Percentiles rank a stretch among this genome's conserved stretches.
phyloP scores from a whole-genome alignment of 2,797 vertebrate species.

The Sebastes baramenuke region DNA sequence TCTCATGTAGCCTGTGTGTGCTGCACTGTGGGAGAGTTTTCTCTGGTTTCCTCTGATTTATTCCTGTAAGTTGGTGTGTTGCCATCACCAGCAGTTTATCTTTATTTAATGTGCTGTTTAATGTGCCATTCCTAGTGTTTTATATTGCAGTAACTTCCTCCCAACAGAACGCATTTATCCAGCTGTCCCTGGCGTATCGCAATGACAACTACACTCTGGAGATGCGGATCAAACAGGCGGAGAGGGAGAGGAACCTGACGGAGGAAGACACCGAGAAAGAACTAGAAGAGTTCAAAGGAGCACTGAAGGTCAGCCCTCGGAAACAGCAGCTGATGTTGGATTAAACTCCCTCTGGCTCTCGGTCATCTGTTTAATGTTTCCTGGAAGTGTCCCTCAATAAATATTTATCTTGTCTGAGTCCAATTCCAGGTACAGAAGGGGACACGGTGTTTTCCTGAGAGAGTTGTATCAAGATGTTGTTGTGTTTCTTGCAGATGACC shows the following conservation, averaged over 20 bases:
- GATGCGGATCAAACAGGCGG: conserved; percentile 92
- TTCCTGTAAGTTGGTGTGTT: not conserved
- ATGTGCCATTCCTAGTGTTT: conserved; percentile 21
- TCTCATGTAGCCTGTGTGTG: not conserved
- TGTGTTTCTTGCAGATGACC: conserved; percentile 83
- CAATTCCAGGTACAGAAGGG: not conserved
- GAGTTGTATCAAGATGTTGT: not conserved
- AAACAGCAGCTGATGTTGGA: conserved; percentile 30
- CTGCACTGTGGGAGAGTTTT: conserved; percentile 17
- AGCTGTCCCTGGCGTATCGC: conserved; percentile 97
- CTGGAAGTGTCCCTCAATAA: conserved; percentile 43
- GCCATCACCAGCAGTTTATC: conserved; percentile 13
- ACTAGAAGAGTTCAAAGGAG: conserved; percentile 93
- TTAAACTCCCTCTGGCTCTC: conserved; percentile 35
- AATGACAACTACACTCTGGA: conserved; percentile 99
- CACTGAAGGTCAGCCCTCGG: conserved; percentile 86
- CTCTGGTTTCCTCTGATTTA: not conserved
- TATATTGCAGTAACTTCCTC: conserved; percentile 44
- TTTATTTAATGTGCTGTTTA: conserved; percentile 19
- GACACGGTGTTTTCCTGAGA: conserved; percentile 1
- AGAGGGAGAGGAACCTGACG: conserved; percentile 94
- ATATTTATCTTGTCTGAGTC: conserved; percentile 37
- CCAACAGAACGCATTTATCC: conserved; percentile 94
- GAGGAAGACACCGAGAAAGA: conserved; percentile 98
- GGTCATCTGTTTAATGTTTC: conserved; percentile 44